Evolutionary conservation across 1,140 invertebrate genomes (phyloP).

Genomic region (Bathynomus jamesi): DNA sequence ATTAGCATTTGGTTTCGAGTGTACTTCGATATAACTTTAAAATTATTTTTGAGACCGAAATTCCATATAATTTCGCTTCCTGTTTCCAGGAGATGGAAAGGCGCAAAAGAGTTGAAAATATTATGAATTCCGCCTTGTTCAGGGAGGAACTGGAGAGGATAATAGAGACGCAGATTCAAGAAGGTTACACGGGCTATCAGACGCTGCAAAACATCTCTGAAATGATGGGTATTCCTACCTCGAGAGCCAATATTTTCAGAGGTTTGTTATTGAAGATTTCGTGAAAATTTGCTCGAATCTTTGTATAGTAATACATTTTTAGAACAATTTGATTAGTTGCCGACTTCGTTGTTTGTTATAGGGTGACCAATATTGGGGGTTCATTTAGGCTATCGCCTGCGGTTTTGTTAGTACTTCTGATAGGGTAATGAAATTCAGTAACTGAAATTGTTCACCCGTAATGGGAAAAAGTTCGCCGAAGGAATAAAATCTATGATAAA

Average conservation of each 20-base stretch:
- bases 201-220: slow-evolving; percentile 88
- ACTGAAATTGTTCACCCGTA: no score
- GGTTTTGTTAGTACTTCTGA: no score
- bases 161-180: slow-evolving; percentile 80
- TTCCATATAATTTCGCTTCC: background rate
- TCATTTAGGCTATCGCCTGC: no score
- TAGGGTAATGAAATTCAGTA: no score
- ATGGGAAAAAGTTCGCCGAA: no score
- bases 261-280: slow-evolving; percentile 40
- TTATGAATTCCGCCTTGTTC: slow-evolving; percentile 93
- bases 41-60: background rate
- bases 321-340: no score
- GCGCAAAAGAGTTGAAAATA: slow-evolving; percentile 87
- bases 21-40: no score
- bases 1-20: no score
- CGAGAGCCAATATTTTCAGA: slow-evolving; percentile 49
- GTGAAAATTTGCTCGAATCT: background rate
- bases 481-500: no score
- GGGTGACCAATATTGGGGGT: no score
- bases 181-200: slow-evolving; percentile 62
- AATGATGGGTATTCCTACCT: slow-evolving; percentile 60
- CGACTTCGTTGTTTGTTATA: no score
- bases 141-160: slow-evolving; percentile 95
- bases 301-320: background rate
- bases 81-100: slow-evolving; percentile 87